Conservation (phyloP, 2,113 vertebrate species). For the Rhipidura dahli region DNA sequence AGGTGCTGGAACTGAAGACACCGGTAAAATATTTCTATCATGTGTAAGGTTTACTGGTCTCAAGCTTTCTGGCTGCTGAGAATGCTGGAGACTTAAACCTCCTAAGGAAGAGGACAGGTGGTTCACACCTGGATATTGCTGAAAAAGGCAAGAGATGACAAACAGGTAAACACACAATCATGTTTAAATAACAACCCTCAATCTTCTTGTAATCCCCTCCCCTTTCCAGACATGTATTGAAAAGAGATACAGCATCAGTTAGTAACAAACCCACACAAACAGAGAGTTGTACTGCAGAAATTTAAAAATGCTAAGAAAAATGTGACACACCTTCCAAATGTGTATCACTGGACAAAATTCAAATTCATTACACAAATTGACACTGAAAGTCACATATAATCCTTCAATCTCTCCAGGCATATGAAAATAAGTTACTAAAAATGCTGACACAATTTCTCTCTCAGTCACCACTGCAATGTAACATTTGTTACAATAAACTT, state of each 20-base stretch:
- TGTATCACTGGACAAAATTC: not conserved
- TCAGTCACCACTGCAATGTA: not conserved
- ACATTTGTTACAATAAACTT: not conserved
- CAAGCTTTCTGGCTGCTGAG: slow-evolving; percentile 86
- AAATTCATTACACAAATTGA: not conserved
- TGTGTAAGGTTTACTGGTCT: slow-evolving; percentile 90
- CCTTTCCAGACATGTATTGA: not conserved
- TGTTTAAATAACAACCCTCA: not conserved
- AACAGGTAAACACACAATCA: not conserved
- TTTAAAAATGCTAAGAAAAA: not conserved
- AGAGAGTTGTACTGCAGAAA: not conserved
- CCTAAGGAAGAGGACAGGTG: slow-evolving; percentile 88
- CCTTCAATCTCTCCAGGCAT: not conserved
- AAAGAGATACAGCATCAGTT: not conserved
- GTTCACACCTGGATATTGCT: slow-evolving; percentile 86
- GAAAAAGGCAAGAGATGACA: slow-evolving; percentile 7
- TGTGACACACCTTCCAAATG: not conserved
- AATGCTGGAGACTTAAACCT: slow-evolving; percentile 87
- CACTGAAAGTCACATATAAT: not conserved
- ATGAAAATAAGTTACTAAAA: not conserved
- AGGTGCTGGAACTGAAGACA: slow-evolving; percentile 78
- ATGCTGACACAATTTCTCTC: not conserved
- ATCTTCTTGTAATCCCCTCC: not conserved
- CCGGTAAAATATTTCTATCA: slow-evolving; percentile 88
- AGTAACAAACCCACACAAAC: not conserved